Evolutionary conservation across 92 coral and sea anemone genomes (phyloP), one percentile per base, ranked within the genome.

Genomic region (Paragorgia papillata): DNA sequence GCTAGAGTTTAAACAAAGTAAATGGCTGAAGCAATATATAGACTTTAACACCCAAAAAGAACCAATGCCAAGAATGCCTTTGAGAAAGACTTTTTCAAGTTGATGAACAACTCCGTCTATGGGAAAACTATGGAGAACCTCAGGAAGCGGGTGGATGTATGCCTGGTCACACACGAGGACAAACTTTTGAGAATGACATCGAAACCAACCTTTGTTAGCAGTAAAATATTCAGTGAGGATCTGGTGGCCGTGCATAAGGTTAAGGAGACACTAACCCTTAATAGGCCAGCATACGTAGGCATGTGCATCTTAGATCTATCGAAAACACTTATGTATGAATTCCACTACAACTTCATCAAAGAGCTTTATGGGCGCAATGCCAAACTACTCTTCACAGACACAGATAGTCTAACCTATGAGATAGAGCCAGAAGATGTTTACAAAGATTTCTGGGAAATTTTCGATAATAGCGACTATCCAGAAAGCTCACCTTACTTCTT

Each of bases 41-140:
- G 81, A 73, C 17, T 80, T 73, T 58, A 73, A 73, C 49, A 82
- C 82, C 9, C 14, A 54, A 55, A 27, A 26, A 48, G 59, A 74
- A 75, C 34, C 12, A 74, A 74, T 30, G 31, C 8, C 43, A 37
- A 37, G 9, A 37, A 37, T 10, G 4, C 43, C 4, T 37, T 37
- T 37, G 43, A 59, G 40, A 75, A 75, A 30, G 35, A 75, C 29
- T 75, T 59, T 7, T 75, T 57, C 32, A 74, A 62, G 22, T 34
- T 57, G 7, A 57, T 74, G 80, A 55, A 55, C 14, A 55, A 55
- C 61, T 20, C 26, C 3, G 61, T 55, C 24, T 55, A 4, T 55
- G 61, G 61, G 4, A 74, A 74, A 74, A 57, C 80, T 7, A 74
- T 57, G 80, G 80, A 57, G 20, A 74, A 57, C 66, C 14, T 74